Percentiles rank a stretch among this genome's conserved stretches.
phyloP scores from a whole-genome alignment of 2,888 invertebrate species.

The Sicus ferrugineus region DNA sequence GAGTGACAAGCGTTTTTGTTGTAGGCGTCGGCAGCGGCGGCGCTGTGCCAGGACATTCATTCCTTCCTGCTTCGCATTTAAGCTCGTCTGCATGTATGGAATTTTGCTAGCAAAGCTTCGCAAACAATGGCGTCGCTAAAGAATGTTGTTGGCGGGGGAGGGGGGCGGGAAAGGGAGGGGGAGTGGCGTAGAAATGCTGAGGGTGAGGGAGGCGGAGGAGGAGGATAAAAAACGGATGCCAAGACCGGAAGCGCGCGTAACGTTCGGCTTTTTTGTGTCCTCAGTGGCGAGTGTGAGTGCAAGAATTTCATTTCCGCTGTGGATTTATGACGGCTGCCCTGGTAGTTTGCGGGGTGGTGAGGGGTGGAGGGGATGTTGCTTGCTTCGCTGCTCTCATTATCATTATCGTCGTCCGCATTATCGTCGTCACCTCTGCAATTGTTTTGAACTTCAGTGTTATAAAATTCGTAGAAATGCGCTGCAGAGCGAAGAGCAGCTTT shows the following conservation, averaged over 20 bases:
- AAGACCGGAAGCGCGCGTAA: constrained; percentile 30
- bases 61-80: constrained; percentile 11
- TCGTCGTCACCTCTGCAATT: background rate
- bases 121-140: constrained; percentile 37
- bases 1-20: constrained; percentile 33
- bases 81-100: constrained; percentile 43
- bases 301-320: constrained; percentile 55
- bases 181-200: background rate
- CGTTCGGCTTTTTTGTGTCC: constrained; percentile 25
- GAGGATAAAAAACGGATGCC: background rate
- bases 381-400: background rate
- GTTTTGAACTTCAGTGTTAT: constrained; percentile 25
- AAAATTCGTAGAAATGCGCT: background rate
- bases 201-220: background rate
- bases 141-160: no score
- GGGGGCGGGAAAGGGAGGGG: no score
- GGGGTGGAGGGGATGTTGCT: background rate
- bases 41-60: background rate
- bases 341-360: no score
- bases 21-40: constrained; percentile 29
- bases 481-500: constrained; percentile 51
- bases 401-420: background rate
- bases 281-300: constrained; percentile 42
- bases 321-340: constrained; percentile 17
- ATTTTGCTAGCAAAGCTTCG: constrained; percentile 56